These are phyloP conservation scores for Falco peregrinus DNA, from an alignment of 2,797 vertebrate genomes.

Conservation along the genomic window DNA sequence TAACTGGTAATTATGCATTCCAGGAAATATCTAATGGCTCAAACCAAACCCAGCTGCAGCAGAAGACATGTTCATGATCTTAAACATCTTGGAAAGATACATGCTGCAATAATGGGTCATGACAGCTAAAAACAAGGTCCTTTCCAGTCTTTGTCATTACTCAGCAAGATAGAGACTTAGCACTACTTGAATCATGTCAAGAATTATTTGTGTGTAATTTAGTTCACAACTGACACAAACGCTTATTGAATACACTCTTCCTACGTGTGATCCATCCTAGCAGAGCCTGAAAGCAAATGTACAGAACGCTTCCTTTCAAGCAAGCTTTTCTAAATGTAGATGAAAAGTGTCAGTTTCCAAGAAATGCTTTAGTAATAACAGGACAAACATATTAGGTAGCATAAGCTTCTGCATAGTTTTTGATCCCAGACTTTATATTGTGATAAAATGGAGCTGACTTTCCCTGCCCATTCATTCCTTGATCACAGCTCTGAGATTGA, in stretches of 20 bases:
- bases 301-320: background rate
- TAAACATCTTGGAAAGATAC: background rate
- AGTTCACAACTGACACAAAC: background rate
- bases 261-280: background rate
- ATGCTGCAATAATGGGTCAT: background rate
- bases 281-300: background rate
- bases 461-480: background rate
- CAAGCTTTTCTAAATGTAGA: background rate
- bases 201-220: conserved; percentile 21
- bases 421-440: background rate
- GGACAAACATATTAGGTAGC: background rate
- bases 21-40: conserved; percentile 11
- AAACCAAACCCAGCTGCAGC: background rate
- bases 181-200: background rate
- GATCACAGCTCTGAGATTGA: background rate
- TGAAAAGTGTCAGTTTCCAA: background rate
- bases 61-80: background rate
- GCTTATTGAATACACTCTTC: background rate
- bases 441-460: background rate
- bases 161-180: background rate
- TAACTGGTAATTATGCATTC: background rate
- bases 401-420: background rate
- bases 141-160: background rate
- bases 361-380: background rate
- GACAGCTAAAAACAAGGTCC: background rate